Base-by-base conservation (phyloP, 2,113 vertebrate genomes). In the Takifugu flavidus region DNA sequence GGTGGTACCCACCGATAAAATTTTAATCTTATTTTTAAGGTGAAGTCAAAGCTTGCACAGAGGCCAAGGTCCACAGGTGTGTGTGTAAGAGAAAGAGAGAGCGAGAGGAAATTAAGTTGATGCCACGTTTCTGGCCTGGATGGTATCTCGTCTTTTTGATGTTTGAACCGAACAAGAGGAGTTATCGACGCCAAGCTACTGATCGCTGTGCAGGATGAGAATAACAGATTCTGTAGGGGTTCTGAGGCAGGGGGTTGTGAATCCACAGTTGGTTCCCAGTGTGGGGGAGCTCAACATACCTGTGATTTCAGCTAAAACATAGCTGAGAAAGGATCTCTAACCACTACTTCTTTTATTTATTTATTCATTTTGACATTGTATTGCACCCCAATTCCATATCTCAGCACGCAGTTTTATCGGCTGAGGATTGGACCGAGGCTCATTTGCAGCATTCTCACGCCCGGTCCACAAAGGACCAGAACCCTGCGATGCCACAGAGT, bases 21-120 rank as follows among this genome's bases (percentile, higher is more conserved):
- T 74, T 83, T 74, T 74, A 67, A 84, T 82, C 74, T 78, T 78
- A 53, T 79, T 79, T 83, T 72, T 47, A 82, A 67, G 67, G 56
- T 58, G 64, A 67, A 57, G 72, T 63, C 79, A 84, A 74, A 75
- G 62, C 69, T 52, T 59, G 52, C 31, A 10, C 34, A 45, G 53
- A 67, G 49, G 34, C 64, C 72, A 49, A 74, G 12, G 1, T 4
- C 4, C 43, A n/a, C 61, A 34, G 49, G 13, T 59, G 45, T 26
- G 20, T 56, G 29, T 51, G 27, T 26, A 31, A 15, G 34, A n/a
- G 56, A 11, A 44, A 39, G 34, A 7, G 42, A 29, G 25, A 27
- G 54, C 39, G 43, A 53, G 29, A 55, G 53, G 56, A 59, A 60
- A 50, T 47, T 65, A 54, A 54, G 72, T 81, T 81, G 74, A 79